Evolutionary conservation across 2,113 vertebrate genomes (phyloP), one percentile per base, ranked within the genome.

Genomic region (Siphamia tubifer): DNA sequence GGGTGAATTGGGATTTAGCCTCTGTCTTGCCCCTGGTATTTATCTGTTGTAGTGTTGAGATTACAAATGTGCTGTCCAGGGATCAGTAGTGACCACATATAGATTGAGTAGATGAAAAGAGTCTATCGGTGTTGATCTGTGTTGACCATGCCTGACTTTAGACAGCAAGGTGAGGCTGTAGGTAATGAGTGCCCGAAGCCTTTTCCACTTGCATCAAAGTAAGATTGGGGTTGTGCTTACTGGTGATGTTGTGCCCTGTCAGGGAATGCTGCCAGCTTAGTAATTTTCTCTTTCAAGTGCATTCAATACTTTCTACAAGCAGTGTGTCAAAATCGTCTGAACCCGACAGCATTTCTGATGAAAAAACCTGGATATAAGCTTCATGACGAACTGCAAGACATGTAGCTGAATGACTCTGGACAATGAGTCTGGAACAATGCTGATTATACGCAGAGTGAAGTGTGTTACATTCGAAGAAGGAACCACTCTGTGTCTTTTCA

Each of bases 131-230:
- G 16, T 51, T 31, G 12, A 5, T 6, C 3, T 28, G 49, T 24
- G 23, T 32, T 17, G 30, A 27, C 40, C 21, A 2, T 8, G 11
- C 21, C 12, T 55, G 36, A 31, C 25, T 47, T 8, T 17, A 12
- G 31, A 21, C 15, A 17, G 24, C 21, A 7, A 32, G 24, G 19
- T 31, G 11, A 19, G 39, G 42, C 4, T 2, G 12, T 2, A 16
- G 28, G 24, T 51, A 64, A 64, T 64, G 44, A 57, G 38, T 11
- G 16, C 28, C 47, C 48, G 31, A 13, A 31, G 35, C 21, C 19
- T 43, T 38, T 44, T 65, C 16, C 40, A 43, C 28, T 34, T 54
- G 51, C 55, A 68, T 75, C 64, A 43, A 34, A 36, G 48, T 55
- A 20, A 3, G 3, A 38, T 13, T 19, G 49, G 42, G 20, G n/a